phyloP scores from a whole-genome alignment of 35 echinoderm and acorn worm species.

The Ophioderma brevispina region DNA sequence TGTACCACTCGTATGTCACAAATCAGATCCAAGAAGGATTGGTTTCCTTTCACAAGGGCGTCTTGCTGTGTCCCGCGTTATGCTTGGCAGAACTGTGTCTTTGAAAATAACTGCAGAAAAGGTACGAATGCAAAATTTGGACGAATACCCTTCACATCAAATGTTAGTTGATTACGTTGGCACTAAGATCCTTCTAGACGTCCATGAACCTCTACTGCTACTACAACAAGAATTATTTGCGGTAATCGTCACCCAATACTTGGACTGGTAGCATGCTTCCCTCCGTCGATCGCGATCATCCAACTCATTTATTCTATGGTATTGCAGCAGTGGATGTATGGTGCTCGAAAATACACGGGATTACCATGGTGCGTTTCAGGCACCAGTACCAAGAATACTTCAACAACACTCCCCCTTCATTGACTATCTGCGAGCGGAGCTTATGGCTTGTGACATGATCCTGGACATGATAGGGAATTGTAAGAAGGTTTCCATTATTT shows the following conservation, averaged over 20 bases:
- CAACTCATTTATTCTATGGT: background rate
- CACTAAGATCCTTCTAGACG: conserved; percentile 2
- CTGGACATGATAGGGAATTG: background rate
- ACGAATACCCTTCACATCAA: conserved; percentile 63
- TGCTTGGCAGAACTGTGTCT: conserved; percentile 22
- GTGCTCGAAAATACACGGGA: background rate
- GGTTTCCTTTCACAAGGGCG: conserved; percentile 21
- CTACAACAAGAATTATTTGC: conserved; percentile 33
- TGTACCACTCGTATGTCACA: conserved; percentile 42
- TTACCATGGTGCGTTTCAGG: background rate
- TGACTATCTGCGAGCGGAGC: conserved; percentile 34
- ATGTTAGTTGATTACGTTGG: conserved; percentile 46
- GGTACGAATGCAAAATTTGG: background rate
- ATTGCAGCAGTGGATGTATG: background rate
- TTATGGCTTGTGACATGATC: background rate
- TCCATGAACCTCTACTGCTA: conserved; percentile 33
- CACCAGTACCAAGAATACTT: conserved; percentile 39
- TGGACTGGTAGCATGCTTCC: conserved; percentile 15
- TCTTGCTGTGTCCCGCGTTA: conserved; percentile 7
- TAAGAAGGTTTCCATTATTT: conserved; percentile 3
- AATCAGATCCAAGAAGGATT: conserved; percentile 15
- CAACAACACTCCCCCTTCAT: conserved; percentile 55
- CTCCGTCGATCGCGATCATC: background rate
- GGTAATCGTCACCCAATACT: conserved; percentile 44
- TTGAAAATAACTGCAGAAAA: background rate